Evolutionary conservation across 2,797 vertebrate genomes (phyloP).

Genomic region (Prunella strophiata): DNA sequence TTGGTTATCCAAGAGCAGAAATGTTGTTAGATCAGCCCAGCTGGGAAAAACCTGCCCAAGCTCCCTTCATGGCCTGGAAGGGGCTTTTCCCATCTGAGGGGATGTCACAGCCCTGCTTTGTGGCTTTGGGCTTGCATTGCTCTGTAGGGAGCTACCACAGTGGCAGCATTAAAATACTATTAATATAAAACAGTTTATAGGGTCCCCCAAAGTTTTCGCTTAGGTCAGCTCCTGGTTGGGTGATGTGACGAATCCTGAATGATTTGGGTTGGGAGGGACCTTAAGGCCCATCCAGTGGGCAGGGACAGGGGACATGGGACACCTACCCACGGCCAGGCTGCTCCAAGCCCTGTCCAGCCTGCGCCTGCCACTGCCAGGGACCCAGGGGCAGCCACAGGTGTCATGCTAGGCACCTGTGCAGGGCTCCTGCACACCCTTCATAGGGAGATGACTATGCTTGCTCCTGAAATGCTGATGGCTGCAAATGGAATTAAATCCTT

Average conservation of each 20-base stretch:
- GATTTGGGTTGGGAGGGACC: neutral
- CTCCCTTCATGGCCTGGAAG: neutral
- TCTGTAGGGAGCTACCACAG: neutral
- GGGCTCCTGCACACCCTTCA: fast-evolving
- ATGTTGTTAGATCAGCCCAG: neutral
- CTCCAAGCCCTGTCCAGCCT: fast-evolving
- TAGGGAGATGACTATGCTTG: neutral
- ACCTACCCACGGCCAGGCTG: fast-evolving
- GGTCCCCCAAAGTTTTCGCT: neutral
- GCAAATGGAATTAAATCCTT: neutral
- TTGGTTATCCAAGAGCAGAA: neutral
- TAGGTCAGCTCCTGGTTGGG: neutral
- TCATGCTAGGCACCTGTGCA: neutral
- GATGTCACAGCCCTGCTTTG: neutral
- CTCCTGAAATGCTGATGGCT: neutral
- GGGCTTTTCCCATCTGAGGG: neutral
- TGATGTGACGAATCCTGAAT: neutral
- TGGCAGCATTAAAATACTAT: neutral
- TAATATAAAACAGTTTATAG: neutral
- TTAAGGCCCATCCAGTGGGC: fast-evolving
- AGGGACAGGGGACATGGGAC: too few relatives aligned
- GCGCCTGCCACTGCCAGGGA: neutral
- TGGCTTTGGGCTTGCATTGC: neutral
- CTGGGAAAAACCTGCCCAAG: neutral
- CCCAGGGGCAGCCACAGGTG: neutral